Conservation (phyloP, 1,140 invertebrate species). For the Dreissena rostriformis region DNA sequence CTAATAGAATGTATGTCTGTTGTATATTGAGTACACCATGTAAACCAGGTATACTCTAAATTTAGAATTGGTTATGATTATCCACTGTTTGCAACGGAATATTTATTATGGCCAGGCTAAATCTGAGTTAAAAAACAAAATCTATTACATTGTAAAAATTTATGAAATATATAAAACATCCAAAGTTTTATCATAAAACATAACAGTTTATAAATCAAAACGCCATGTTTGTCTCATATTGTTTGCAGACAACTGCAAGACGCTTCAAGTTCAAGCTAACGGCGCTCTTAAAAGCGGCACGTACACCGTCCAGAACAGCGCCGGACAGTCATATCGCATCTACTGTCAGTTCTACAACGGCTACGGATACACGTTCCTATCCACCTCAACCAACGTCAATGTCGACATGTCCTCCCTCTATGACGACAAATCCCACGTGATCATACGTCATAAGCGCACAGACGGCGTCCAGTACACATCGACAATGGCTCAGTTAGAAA, state of each 20-base stretch:
- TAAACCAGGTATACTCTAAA: too few species aligned
- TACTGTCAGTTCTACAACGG: slow-evolving; percentile 34
- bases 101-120: too few species aligned
- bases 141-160: too few species aligned
- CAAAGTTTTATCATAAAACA: too few species aligned
- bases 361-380: slow-evolving; percentile 43
- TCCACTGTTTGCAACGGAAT: too few species aligned
- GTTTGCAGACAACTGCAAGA: slow-evolving; percentile 2
- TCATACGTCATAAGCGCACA: slow-evolving; percentile 6
- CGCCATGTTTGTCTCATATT: too few species aligned
- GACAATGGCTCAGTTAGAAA: slow-evolving; percentile 12
- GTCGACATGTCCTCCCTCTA: slow-evolving; percentile 5
- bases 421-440: slow-evolving; percentile 15
- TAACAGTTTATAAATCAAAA: too few species aligned
- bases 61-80: too few species aligned
- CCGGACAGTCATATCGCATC: slow-evolving; percentile 7
- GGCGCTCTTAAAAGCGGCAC: slow-evolving; percentile 3
- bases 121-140: too few species aligned
- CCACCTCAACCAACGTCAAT: not conserved
- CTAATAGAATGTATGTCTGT: too few species aligned
- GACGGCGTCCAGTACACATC: slow-evolving; percentile 24
- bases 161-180: too few species aligned
- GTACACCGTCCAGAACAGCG: slow-evolving; percentile 7
- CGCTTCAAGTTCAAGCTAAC: not conserved
- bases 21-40: too few species aligned